Evolutionary conservation across 1,140 invertebrate species (phyloP).

Genomic region (Aricia agestis): DNA sequence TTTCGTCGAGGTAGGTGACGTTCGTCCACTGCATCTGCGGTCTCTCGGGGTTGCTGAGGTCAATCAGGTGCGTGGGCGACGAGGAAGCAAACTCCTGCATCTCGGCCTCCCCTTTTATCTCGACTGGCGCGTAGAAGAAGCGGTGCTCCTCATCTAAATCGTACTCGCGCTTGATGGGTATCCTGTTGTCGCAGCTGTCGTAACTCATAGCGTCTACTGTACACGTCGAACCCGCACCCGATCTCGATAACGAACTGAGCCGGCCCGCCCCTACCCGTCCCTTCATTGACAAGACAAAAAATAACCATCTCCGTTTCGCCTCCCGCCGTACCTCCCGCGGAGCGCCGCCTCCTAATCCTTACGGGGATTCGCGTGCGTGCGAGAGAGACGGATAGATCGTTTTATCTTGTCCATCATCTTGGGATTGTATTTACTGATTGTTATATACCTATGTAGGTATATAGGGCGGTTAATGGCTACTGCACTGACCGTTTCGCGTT

Average conservation of each 20-base stretch:
- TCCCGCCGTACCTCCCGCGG: slow-evolving; percentile 44
- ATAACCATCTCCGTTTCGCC: slow-evolving; percentile 60
- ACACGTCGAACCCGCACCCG: slow-evolving; percentile 43
- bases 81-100: slow-evolving; percentile 49
- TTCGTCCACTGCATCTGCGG: slow-evolving; percentile 48
- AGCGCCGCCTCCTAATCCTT: slow-evolving; percentile 49
- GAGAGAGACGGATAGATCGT: slow-evolving; percentile 49
- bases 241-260: background rate
- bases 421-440: slow-evolving; percentile 45
- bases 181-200: slow-evolving; percentile 53
- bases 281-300: slow-evolving; percentile 74
- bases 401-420: slow-evolving; percentile 69
- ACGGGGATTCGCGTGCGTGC: slow-evolving; percentile 28
- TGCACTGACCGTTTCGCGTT: background rate
- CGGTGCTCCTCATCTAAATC: slow-evolving; percentile 54
- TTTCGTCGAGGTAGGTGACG: slow-evolving; percentile 48
- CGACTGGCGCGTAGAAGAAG: slow-evolving; percentile 55
- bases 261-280: slow-evolving; percentile 59
- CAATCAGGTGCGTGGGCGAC: slow-evolving; percentile 66
- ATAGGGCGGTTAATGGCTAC: slow-evolving; percentile 30
- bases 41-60: slow-evolving; percentile 59
- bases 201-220: slow-evolving; percentile 56
- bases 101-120: slow-evolving; percentile 52
- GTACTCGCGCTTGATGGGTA: slow-evolving; percentile 63
- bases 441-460: slow-evolving; percentile 37